phyloP scores from a whole-genome alignment of 2,888 invertebrate species.

The Athalia cordata region DNA sequence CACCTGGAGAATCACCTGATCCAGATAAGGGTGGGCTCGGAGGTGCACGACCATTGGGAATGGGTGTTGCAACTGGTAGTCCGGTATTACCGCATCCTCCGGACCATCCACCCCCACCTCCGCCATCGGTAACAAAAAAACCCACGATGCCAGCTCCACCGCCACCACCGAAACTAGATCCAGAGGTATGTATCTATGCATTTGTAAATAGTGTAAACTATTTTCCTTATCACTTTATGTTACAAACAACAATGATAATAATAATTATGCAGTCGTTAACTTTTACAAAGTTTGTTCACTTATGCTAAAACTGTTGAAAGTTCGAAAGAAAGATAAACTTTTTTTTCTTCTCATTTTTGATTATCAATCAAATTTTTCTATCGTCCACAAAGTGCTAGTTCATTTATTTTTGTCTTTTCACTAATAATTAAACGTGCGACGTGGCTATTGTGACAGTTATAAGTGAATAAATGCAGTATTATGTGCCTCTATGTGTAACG shows the following conservation, averaged over 20 bases:
- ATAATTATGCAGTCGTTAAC: not conserved
- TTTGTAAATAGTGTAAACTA: slow-evolving; percentile 27
- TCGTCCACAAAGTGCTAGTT: not conserved
- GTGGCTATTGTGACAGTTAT: slow-evolving; percentile 42
- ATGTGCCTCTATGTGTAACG: slow-evolving; percentile 31
- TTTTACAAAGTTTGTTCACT: slow-evolving; percentile 32
- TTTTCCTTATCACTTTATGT: slow-evolving; percentile 21
- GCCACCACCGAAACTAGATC: slow-evolving; percentile 77
- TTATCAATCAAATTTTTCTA: not conserved
- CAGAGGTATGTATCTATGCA: slow-evolving; percentile 75
- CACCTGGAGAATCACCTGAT: slow-evolving; percentile 87
- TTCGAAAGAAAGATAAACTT: too few relatives aligned
- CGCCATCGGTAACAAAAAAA: slow-evolving; percentile 75
- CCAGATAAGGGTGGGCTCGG: slow-evolving; percentile 85
- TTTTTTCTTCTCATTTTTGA: too few relatives aligned
- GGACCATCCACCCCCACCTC: slow-evolving; percentile 74
- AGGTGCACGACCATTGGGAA: slow-evolving; percentile 85
- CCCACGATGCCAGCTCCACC: slow-evolving; percentile 76
- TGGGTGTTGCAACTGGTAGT: slow-evolving; percentile 75
- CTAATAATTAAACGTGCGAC: slow-evolving; percentile 21
- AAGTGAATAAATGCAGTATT: slow-evolving; percentile 36
- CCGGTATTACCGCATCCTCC: slow-evolving; percentile 76
- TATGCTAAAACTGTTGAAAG: slow-evolving; percentile 18
- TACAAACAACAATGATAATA: not conserved
- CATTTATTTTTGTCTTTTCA: not conserved